These are phyloP conservation scores for Aradophagus sp. DNA, from an alignment of 1,140 invertebrate species.

Conservation along the genomic window DNA sequence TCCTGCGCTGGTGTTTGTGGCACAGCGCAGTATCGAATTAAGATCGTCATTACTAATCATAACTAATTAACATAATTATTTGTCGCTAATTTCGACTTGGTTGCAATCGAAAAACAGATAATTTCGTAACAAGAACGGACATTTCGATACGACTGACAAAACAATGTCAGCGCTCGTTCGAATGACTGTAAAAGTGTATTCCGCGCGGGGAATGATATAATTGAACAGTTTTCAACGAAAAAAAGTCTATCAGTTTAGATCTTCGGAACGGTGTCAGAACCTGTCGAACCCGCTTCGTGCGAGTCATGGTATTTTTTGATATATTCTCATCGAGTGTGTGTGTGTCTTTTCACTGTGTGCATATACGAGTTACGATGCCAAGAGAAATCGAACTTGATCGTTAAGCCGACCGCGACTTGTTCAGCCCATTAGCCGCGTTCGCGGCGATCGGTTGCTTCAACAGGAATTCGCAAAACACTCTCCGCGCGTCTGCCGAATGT, in stretches of 20 bases:
- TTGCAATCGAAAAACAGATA: too few relatives aligned
- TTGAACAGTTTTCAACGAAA: slow-evolving; percentile 37
- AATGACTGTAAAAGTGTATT: too few relatives aligned
- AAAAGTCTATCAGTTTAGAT: slow-evolving; percentile 38
- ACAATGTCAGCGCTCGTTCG: too few relatives aligned
- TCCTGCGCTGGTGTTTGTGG: too few relatives aligned
- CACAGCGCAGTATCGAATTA: too few relatives aligned
- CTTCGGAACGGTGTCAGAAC: slow-evolving; percentile 42
- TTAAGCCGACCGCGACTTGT: slow-evolving; percentile 69
- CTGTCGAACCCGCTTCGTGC: slow-evolving; percentile 45
- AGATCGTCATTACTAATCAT: too few relatives aligned
- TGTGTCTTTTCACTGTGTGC: slow-evolving; percentile 63
- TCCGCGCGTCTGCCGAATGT: slow-evolving; percentile 22
- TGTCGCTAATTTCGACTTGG: too few relatives aligned
- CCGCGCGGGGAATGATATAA: too few relatives aligned
- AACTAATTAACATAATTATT: too few relatives aligned
- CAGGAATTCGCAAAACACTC: slow-evolving; percentile 36
- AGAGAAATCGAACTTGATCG: slow-evolving; percentile 73
- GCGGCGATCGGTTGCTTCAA: slow-evolving; percentile 49
- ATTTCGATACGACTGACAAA: too few relatives aligned
- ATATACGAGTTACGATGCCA: slow-evolving; percentile 64
- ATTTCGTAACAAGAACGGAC: too few relatives aligned
- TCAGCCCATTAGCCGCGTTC: slow-evolving; percentile 69
- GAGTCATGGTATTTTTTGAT: slow-evolving; percentile 60
- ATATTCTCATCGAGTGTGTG: slow-evolving; percentile 54